Conservation (phyloP, 2,113 vertebrate species). For the Chitala chitala region DNA sequence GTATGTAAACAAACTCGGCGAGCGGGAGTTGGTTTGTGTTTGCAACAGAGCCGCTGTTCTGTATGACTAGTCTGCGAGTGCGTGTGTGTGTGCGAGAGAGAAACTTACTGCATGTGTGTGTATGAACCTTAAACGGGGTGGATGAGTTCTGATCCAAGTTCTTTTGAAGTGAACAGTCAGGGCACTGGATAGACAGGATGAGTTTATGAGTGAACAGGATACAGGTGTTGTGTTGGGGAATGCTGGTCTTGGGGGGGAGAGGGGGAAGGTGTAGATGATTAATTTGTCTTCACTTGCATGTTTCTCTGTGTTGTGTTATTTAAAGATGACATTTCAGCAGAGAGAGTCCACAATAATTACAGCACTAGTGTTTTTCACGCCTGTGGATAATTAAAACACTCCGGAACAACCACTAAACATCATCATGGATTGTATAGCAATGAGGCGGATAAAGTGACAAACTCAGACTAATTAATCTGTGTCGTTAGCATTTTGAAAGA, state of each 20-base stretch:
- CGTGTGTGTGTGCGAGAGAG: background rate
- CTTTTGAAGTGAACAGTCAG: background rate
- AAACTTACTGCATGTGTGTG: no score
- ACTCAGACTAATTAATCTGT: no score
- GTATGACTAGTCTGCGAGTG: no score
- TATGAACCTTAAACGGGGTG: background rate
- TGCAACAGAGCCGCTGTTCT: background rate
- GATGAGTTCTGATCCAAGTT: background rate
- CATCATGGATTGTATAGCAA: no score
- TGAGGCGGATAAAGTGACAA: no score
- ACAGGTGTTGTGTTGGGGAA: background rate
- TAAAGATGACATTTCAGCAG: background rate
- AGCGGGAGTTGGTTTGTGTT: background rate
- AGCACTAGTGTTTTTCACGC: no score
- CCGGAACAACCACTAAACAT: no score
- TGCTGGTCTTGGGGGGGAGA: background rate
- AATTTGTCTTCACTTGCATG: background rate
- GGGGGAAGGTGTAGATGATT: background rate
- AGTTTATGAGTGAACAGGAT: constrained; percentile 2
- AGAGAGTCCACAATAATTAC: background rate
- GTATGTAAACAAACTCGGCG: background rate
- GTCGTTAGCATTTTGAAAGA: no score
- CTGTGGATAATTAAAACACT: no score
- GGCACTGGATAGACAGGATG: background rate
- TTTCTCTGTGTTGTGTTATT: background rate